Percentiles rank a stretch among this genome's conserved stretches.
Conservation (phyloP, 2,888 invertebrate species). For the Cephus pulcher region DNA sequence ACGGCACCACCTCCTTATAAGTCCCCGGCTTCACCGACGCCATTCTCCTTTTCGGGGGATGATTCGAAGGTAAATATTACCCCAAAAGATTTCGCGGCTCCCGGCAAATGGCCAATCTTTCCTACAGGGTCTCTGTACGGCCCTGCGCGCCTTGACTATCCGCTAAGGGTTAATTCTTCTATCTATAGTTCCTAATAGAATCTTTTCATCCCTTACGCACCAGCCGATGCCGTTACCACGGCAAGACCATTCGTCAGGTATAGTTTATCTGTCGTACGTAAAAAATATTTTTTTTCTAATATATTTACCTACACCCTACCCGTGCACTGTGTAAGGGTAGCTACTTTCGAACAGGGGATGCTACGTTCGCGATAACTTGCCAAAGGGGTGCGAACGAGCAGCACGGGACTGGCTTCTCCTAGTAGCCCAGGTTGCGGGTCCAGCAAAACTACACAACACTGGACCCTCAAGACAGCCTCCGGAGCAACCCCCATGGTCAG, state of each 20-base stretch:
- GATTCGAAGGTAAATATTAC: conserved; percentile 56
- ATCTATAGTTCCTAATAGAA: background rate
- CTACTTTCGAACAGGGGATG: background rate
- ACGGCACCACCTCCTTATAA: conserved; percentile 2
- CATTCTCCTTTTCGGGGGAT: conserved; percentile 21
- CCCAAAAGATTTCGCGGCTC: conserved; percentile 45
- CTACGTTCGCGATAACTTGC: conserved; percentile 1
- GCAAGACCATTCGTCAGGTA: background rate
- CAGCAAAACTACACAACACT: conserved; percentile 30
- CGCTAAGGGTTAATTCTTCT: background rate
- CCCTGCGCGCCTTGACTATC: background rate
- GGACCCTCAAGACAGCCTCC: conserved; percentile 24
- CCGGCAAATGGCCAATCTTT: conserved; percentile 34
- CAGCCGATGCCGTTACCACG: background rate
- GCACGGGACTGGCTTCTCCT: conserved; percentile 24
- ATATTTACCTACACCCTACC: background rate
- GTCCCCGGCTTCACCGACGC: background rate
- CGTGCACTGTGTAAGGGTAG: background rate
- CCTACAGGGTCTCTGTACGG: background rate
- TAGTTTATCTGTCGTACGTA: background rate
- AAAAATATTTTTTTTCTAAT: background rate
- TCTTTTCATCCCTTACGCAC: background rate
- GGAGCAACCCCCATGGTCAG: conserved; percentile 25
- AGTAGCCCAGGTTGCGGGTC: background rate
- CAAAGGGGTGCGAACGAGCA: conserved; percentile 31